Percentiles rank a stretch among this genome's conserved stretches.
Evolutionary conservation across 1,140 invertebrate species (phyloP).

Genomic region (Microplitis demolitor): DNA sequence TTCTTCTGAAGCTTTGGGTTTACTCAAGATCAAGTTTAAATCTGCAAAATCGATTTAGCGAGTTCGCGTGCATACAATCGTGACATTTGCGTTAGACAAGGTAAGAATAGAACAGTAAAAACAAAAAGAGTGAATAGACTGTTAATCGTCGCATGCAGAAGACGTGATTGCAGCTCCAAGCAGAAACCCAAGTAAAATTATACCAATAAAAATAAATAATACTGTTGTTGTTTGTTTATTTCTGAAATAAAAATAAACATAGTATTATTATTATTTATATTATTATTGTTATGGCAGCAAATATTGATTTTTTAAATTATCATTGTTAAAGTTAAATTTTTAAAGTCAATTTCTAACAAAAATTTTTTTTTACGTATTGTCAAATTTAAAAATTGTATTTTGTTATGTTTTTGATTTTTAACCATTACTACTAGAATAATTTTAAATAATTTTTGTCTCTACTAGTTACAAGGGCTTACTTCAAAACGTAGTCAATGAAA

Average conservation of each 20-base stretch:
- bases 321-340: not conserved
- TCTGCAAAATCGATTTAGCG: conserved; percentile 10
- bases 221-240: not conserved
- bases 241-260: conserved; percentile 4
- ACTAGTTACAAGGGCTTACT: too few species aligned
- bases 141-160: conserved; percentile 6
- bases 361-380: too few species aligned
- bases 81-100: not conserved
- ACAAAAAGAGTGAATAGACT: not conserved
- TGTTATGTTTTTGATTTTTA: too few species aligned
- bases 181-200: conserved; percentile 5
- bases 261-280: not conserved
- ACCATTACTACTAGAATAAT: too few species aligned
- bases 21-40: conserved; percentile 3
- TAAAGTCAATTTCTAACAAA: too few species aligned
- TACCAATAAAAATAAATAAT: not conserved
- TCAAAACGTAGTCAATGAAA: too few species aligned
- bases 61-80: conserved; percentile 4
- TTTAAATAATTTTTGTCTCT: too few species aligned
- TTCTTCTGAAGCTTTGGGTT: not conserved
- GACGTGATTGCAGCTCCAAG: conserved; percentile 11
- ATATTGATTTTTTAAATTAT: not conserved
- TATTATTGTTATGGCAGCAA: not conserved
- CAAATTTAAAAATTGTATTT: too few species aligned
- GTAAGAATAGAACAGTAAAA: too few species aligned